These are phyloP conservation scores for Blastobasis adustella DNA, from an alignment of 2,888 invertebrate species.

Conservation along the genomic window DNA sequence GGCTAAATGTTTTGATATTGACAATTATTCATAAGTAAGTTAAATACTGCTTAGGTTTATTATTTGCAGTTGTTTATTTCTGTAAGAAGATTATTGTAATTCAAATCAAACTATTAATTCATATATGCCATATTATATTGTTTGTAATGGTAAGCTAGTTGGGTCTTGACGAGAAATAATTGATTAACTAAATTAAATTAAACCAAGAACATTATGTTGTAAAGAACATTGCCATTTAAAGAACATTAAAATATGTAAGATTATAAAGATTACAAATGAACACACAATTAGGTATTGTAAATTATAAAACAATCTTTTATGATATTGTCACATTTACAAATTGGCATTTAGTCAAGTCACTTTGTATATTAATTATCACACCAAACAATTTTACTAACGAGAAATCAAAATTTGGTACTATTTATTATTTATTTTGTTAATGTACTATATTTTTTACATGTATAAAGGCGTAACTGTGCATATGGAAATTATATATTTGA, in stretches of 20 bases:
- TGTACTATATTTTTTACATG: slow-evolving; percentile 73
- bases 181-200: no score
- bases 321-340: slow-evolving; percentile 42
- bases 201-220: slow-evolving; percentile 23
- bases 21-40: slow-evolving; percentile 70
- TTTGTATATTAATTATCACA: slow-evolving; percentile 62
- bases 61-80: slow-evolving; percentile 68
- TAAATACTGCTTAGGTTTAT: slow-evolving; percentile 67
- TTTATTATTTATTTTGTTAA: slow-evolving; percentile 72
- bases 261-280: slow-evolving; percentile 35
- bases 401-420: slow-evolving; percentile 67
- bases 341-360: slow-evolving; percentile 65
- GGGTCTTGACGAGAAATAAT: slow-evolving; percentile 40
- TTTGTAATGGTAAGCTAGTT: slow-evolving; percentile 68
- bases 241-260: slow-evolving; percentile 30
- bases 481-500: slow-evolving; percentile 72
- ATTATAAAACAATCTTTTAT: slow-evolving; percentile 44
- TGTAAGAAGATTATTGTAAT: slow-evolving; percentile 58
- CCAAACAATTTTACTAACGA: slow-evolving; percentile 64
- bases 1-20: slow-evolving; percentile 74
- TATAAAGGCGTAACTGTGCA: slow-evolving; percentile 74
- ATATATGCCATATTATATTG: slow-evolving; percentile 72
- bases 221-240: slow-evolving; percentile 49
- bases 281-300: slow-evolving; percentile 49
- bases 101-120: slow-evolving; percentile 65